These are phyloP conservation scores for Scaptomyza flava DNA, from an alignment of 2,888 invertebrate species.

Conservation along the genomic window DNA sequence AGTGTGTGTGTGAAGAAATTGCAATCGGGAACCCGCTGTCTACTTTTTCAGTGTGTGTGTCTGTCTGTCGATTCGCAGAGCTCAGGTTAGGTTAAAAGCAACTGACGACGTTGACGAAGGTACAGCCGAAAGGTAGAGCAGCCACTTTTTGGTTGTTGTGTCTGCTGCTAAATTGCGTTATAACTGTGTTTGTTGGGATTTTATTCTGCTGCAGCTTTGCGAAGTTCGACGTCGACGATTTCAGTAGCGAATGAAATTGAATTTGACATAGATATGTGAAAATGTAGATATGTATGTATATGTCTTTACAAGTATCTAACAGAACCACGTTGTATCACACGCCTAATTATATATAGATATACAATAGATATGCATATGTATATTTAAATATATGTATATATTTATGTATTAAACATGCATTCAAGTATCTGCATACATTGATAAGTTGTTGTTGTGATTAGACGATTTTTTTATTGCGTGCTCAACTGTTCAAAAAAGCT, in stretches of 20 bases:
- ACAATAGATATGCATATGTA: not conserved
- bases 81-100: slow-evolving; percentile 73
- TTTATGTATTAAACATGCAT: slow-evolving; percentile 27
- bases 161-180: slow-evolving; percentile 45
- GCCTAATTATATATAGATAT: slow-evolving; percentile 29
- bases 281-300: slow-evolving; percentile 8
- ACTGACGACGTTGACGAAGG: slow-evolving; percentile 48
- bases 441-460: slow-evolving; percentile 21
- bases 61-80: slow-evolving; percentile 56
- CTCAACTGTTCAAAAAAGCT: slow-evolving; percentile 35
- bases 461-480: slow-evolving; percentile 56
- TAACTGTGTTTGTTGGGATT: slow-evolving; percentile 36
- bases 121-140: slow-evolving; percentile 58
- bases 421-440: slow-evolving; percentile 23
- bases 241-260: slow-evolving; percentile 49
- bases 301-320: slow-evolving; percentile 30
- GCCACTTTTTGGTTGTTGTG: slow-evolving; percentile 33
- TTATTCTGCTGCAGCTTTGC: slow-evolving; percentile 40
- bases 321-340: slow-evolving; percentile 37
- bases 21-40: slow-evolving; percentile 39
- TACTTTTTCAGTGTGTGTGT: slow-evolving; percentile 41
- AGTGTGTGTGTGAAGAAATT: slow-evolving; percentile 54
- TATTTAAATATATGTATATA: slow-evolving; percentile 13
- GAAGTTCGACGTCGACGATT: slow-evolving; percentile 26
- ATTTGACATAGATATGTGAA: slow-evolving; percentile 40